Percentiles rank a stretch among this genome's conserved stretches.
These are phyloP conservation scores for Chaetodon trifascialis DNA, from an alignment of 2,113 vertebrate genomes.

Conservation along the genomic window DNA sequence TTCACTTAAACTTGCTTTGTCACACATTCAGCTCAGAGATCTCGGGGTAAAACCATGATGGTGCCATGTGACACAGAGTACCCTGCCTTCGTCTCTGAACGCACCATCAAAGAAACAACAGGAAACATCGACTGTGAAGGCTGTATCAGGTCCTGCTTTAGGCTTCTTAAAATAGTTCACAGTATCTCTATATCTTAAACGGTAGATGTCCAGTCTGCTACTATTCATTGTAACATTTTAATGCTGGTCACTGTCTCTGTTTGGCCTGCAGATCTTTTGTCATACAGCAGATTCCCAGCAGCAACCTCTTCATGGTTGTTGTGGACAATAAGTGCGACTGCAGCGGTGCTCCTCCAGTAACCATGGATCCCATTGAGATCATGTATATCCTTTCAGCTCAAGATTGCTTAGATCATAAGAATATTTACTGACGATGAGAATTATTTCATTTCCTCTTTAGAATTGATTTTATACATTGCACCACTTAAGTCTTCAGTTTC, in stretches of 20 bases:
- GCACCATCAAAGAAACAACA: constrained; percentile 97
- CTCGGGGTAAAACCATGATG: constrained; percentile 90
- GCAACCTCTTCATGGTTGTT: constrained; percentile 99
- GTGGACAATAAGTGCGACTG: constrained; percentile 97
- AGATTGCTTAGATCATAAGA: background rate
- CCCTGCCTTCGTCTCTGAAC: constrained; percentile 97
- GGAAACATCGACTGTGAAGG: constrained; percentile 94
- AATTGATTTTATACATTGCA: background rate
- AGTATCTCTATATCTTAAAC: background rate
- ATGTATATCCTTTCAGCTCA: constrained; percentile 95
- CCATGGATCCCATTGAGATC: constrained; percentile 98
- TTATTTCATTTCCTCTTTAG: background rate
- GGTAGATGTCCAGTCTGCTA: background rate
- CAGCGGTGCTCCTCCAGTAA: constrained; percentile 89
- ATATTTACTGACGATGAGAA: background rate
- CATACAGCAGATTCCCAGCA: constrained; percentile 99
- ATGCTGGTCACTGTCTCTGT: constrained; percentile 20
- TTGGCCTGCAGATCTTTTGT: constrained; percentile 92
- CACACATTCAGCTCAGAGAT: constrained; percentile 87
- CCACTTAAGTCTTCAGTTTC: background rate
- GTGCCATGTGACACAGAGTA: constrained; percentile 98
- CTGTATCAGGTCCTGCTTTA: constrained; percentile 90
- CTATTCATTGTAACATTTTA: background rate
- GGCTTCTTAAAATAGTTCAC: background rate
- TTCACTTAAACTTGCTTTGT: constrained; percentile 54